These are phyloP conservation scores for Xenops minutus DNA, from an alignment of 2,797 vertebrate genomes.

Conservation along the genomic window DNA sequence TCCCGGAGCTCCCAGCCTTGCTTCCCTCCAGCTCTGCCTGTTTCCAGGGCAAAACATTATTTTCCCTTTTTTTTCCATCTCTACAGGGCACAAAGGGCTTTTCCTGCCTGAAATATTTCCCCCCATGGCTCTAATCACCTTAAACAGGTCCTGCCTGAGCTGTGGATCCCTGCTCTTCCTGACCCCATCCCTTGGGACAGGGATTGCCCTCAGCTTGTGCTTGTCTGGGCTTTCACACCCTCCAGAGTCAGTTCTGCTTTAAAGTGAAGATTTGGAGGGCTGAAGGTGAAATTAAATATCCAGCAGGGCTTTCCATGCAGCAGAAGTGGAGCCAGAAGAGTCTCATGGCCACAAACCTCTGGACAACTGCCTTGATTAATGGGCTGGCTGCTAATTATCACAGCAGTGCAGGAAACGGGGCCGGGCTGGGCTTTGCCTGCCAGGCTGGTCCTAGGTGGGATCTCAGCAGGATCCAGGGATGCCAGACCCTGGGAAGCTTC, in stretches of 20 bases:
- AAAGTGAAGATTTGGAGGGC: neutral
- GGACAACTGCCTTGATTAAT: neutral
- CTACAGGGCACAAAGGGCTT: neutral
- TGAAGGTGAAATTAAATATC: neutral
- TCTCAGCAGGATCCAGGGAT: neutral
- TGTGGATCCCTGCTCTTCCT: neutral
- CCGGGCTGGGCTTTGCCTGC: neutral
- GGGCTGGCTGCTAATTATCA: neutral
- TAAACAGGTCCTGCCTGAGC: neutral
- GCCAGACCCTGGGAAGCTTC: neutral
- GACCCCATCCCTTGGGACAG: neutral
- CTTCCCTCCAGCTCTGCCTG: neutral
- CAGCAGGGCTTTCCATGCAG: neutral
- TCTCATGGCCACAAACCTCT: neutral
- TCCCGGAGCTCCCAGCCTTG: neutral
- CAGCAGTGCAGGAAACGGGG: neutral
- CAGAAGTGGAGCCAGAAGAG: neutral
- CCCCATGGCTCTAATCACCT: neutral
- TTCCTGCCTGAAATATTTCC: neutral
- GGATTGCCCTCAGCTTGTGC: neutral
- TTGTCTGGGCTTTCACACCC: neutral
- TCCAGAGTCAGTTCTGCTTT: neutral
- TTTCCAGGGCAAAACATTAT: fast-evolving
- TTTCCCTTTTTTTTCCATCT: neutral
- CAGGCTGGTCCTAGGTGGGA: neutral